Base-by-base conservation (phyloP, 2,113 vertebrate species). In the Lethenteron reissneri region DNA sequence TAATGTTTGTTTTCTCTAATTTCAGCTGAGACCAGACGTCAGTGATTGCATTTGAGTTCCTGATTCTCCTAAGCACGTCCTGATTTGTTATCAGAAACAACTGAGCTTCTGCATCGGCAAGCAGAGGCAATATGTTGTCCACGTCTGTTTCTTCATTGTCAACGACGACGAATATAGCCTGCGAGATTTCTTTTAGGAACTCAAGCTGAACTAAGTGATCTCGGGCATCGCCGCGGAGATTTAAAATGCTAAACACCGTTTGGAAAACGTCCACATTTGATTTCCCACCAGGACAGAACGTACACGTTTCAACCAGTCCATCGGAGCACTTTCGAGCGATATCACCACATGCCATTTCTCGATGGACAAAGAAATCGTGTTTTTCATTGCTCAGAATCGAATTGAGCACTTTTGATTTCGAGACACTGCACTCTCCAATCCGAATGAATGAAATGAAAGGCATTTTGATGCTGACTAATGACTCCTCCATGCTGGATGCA, bases 361-460 rank as follows among this genome's bases (percentile, higher is more conserved):
- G 71, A 71, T 13, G 58, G 71, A 71, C n/a, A 71, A 71, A 71
- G 56, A 57, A 71, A 11, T 71, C 56, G n/a, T 71, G 56, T 25
- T 71, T 56, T n/a, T 71, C 57, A 58, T 71, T 58, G 57, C 71
- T 71, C 17, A 71, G 11, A 12, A 71, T 41, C 57, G 25, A 57
- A 12, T 71, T 71, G 5, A 71, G 57, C 25, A 71, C n/a, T 58
- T 58, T 71, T 71, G 71, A 71, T 57, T 71, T 71, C 12, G 71
- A 71, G 21, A 25, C 15, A 3, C 9, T 57, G 57, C 15, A 57
- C 12, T n/a, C n/a, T 14, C 71, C 57, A 57, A 71, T 17, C 2
- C 57, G 71, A 58, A 71, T 58, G 57, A 71, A 71, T 13, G 71
- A 71, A 71, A 58, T 71, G 8, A 71, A 57, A 3, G 14, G 71